Evolutionary conservation across 1,140 invertebrate genomes (phyloP).

Genomic region (Holotrichia oblita): DNA sequence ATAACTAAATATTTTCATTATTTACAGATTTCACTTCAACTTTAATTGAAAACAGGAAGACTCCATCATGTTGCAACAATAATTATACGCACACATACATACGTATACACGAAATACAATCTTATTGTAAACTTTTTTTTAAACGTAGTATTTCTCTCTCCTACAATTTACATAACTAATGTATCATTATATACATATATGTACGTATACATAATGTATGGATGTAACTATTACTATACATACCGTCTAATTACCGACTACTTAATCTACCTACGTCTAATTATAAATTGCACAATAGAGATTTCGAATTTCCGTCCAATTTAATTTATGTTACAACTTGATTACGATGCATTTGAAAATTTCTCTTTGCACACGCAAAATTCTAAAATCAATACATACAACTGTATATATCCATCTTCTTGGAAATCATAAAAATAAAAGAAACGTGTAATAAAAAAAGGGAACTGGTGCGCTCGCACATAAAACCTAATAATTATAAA

Average conservation of each 20-base stretch:
- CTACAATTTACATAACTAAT: slow-evolving; percentile 13
- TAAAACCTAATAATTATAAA: slow-evolving; percentile 27
- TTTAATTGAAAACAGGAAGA: too few species aligned
- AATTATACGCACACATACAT: too few species aligned
- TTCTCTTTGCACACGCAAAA: not conserved
- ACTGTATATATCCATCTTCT: not conserved
- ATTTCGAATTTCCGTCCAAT: slow-evolving; percentile 6
- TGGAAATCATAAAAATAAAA: not conserved
- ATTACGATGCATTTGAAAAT: not conserved
- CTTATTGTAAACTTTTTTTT: too few species aligned
- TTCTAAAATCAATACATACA: not conserved
- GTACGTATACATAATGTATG: not conserved
- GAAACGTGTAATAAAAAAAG: not conserved
- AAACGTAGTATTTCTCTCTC: not conserved
- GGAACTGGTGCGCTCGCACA: not conserved
- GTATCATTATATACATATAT: not conserved
- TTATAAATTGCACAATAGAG: not conserved
- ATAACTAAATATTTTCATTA: too few species aligned
- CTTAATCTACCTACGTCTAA: not conserved
- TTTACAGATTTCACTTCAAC: too few species aligned
- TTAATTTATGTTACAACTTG: not conserved
- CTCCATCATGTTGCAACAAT: too few species aligned
- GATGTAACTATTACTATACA: not conserved
- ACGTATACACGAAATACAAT: too few species aligned
- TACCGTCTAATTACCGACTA: not conserved